A percentile compares a stretch with the other conserved stretches of the same genome.
Evolutionary conservation across 2,888 invertebrate genomes (phyloP).

Genomic region (Norana najaformis): DNA sequence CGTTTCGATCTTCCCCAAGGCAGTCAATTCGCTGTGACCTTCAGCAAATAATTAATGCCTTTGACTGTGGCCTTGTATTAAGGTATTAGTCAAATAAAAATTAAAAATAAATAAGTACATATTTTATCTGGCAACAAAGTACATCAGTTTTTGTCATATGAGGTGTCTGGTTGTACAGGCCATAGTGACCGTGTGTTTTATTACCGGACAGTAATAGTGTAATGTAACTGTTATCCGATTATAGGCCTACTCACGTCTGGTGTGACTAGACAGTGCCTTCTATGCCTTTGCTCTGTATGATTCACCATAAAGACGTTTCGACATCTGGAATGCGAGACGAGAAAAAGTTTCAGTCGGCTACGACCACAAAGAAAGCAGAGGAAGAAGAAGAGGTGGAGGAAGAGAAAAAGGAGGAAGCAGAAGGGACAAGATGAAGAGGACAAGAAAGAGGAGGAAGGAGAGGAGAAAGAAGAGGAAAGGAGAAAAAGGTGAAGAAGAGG

Average conservation of each 20-base stretch:
- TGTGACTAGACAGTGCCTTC: not conserved
- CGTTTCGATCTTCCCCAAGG: not conserved
- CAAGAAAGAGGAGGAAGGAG: not conserved
- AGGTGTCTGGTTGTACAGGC: not conserved
- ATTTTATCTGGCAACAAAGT: not conserved
- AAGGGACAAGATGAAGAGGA: no score
- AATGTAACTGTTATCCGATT: not conserved
- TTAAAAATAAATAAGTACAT: not conserved
- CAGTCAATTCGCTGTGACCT: not conserved
- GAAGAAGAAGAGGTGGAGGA: not conserved
- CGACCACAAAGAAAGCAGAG: not conserved
- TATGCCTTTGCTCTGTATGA: no score
- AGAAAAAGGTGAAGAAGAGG: not conserved
- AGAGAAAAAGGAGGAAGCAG: not conserved
- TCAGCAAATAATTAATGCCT: no score
- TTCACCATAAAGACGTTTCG: not conserved
- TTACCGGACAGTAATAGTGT: not conserved
- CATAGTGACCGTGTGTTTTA: no score
- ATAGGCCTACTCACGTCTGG: no score
- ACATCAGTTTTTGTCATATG: not conserved
- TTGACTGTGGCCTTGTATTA: no score
- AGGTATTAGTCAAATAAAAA: no score
- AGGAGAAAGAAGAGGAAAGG: not conserved
- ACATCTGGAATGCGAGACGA: not conserved
- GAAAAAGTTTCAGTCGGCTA: no score